phyloP scores from a whole-genome alignment of 1,140 invertebrate species.

The Heterodera schachtii region DNA sequence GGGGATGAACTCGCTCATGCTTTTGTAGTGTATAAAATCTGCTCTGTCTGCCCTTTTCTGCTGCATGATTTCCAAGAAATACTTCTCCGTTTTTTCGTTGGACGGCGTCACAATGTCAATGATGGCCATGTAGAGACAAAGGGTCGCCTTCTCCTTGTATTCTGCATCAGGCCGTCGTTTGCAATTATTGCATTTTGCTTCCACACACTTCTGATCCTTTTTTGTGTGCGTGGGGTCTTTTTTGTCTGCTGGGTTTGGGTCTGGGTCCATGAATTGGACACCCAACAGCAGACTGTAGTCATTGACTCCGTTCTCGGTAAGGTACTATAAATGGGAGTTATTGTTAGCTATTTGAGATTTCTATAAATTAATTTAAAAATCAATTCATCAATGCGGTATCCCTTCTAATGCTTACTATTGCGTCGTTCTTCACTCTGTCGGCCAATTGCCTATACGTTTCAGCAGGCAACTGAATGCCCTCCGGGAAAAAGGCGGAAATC shows the following conservation, averaged over 20 bases:
- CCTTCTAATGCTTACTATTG: neutral
- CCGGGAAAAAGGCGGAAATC: neutral
- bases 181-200: neutral
- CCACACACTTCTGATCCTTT: neutral
- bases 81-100: neutral
- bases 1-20: neutral
- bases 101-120: neutral
- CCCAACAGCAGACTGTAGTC: conserved; percentile 1
- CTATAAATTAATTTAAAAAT: neutral
- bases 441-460: neutral
- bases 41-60: neutral
- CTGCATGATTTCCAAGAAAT: neutral
- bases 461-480: neutral
- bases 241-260: neutral
- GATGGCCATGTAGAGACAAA: neutral
- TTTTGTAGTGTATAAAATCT: neutral
- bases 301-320: neutral
- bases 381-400: too few relatives aligned
- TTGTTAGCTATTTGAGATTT: too few relatives aligned
- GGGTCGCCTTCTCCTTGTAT: neutral
- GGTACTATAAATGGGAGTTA: neutral
- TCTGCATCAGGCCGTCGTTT: neutral
- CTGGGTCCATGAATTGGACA: neutral
- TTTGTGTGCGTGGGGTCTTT: neutral
- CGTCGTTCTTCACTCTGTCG: neutral